Conservation (phyloP, 2,888 invertebrate species). For the Microctonus aethiopoides region DNA sequence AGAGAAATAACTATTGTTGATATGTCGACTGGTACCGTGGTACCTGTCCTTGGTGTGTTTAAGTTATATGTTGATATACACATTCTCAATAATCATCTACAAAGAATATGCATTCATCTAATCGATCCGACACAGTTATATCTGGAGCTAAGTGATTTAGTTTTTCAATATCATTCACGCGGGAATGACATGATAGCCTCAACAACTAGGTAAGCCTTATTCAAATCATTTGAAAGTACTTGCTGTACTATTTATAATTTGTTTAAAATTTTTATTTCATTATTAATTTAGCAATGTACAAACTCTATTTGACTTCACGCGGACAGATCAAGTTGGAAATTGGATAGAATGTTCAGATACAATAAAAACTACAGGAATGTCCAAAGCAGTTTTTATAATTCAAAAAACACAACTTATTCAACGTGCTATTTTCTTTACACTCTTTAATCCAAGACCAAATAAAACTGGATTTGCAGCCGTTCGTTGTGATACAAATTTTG, state of each 20-base stretch:
- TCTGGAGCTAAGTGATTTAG: slow-evolving; percentile 22
- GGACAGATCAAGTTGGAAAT: slow-evolving; percentile 44
- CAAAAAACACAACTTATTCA: slow-evolving; percentile 63
- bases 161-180: slow-evolving; percentile 11
- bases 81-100: slow-evolving; percentile 14
- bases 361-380: slow-evolving; percentile 62
- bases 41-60: slow-evolving; percentile 20
- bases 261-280: not conserved
- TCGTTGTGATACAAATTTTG: slow-evolving; percentile 53
- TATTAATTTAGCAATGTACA: slow-evolving; percentile 37
- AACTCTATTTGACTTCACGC: slow-evolving; percentile 53
- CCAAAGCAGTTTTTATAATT: slow-evolving; percentile 64
- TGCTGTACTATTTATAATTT: not conserved
- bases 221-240: not conserved
- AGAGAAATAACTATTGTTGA: not conserved
- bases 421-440: slow-evolving; percentile 66
- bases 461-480: slow-evolving; percentile 67
- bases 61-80: not conserved
- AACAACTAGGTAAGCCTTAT: slow-evolving; percentile 22
- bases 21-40: slow-evolving; percentile 24
- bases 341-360: slow-evolving; percentile 68
- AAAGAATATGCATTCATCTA: slow-evolving; percentile 8
- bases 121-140: slow-evolving; percentile 21
- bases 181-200: slow-evolving; percentile 32
- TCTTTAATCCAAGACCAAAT: slow-evolving; percentile 66